phyloP scores from a whole-genome alignment of 1,140 invertebrate species.

The Aplysia californica region DNA sequence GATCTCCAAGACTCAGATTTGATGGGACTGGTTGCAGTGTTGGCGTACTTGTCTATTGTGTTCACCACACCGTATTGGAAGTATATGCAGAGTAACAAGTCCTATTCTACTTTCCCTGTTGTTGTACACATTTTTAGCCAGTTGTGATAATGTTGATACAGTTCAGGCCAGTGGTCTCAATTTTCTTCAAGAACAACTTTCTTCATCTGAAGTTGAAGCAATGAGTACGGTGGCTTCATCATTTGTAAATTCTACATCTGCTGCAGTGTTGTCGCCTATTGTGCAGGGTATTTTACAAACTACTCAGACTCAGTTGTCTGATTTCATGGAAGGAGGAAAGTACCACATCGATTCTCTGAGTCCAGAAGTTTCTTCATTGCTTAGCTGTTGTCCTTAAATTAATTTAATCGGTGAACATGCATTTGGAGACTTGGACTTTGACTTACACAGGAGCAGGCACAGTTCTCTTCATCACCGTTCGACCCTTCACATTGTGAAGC shows the following conservation, averaged over 20 bases:
- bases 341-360: background rate
- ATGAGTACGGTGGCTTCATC: too few species aligned
- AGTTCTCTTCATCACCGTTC: background rate
- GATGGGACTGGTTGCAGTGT: background rate
- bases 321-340: background rate
- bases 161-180: too few species aligned
- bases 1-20: background rate
- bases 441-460: background rate
- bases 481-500: background rate
- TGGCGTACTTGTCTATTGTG: background rate
- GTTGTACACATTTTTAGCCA: too few species aligned
- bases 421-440: background rate
- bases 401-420: background rate
- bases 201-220: too few species aligned
- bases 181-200: too few species aligned
- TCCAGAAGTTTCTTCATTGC: background rate
- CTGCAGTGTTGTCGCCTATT: background rate
- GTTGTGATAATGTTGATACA: too few species aligned
- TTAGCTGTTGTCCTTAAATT: background rate
- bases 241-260: background rate
- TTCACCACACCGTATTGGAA: background rate
- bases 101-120: too few species aligned
- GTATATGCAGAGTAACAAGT: too few species aligned
- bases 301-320: background rate
- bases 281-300: background rate